Percentiles rank a stretch among this genome's conserved stretches.
Evolutionary conservation across 2,888 invertebrate genomes (phyloP).

Genomic region (Euphydryas editha): DNA sequence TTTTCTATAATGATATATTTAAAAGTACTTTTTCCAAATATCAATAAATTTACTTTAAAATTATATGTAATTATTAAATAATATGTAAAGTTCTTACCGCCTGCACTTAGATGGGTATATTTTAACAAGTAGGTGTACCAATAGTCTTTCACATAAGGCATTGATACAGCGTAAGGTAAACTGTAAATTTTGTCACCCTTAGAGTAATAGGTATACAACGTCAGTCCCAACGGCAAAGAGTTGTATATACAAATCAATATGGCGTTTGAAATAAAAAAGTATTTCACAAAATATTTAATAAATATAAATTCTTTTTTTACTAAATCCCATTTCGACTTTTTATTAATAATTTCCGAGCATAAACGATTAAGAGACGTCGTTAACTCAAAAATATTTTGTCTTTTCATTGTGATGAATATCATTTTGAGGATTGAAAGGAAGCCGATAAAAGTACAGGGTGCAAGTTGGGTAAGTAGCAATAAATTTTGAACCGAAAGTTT

Average conservation of each 20-base stretch:
- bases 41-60: neutral
- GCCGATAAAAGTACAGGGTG: conserved; percentile 61
- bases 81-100: conserved; percentile 55
- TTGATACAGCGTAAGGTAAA: conserved; percentile 61
- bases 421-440: conserved; percentile 58
- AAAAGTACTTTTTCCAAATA: too few species aligned
- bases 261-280: conserved; percentile 63
- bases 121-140: conserved; percentile 61
- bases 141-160: conserved; percentile 62
- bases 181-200: conserved; percentile 50
- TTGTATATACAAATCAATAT: conserved; percentile 66
- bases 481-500: conserved; percentile 62
- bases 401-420: conserved; percentile 44
- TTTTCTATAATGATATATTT: too few species aligned
- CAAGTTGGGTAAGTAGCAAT: conserved; percentile 61
- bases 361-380: conserved; percentile 50
- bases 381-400: conserved; percentile 52
- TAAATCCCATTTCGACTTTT: conserved; percentile 48
- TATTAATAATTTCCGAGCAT: conserved; percentile 51
- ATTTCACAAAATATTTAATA: conserved; percentile 58
- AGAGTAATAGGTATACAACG: conserved; percentile 54
- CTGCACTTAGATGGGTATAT: conserved; percentile 55
- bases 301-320: conserved; percentile 53
- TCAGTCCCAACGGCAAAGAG: conserved; percentile 60
- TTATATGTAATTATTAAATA: neutral